These are phyloP conservation scores for Limnephilus auricula DNA, from an alignment of 2,888 invertebrate species.

Conservation along the genomic window DNA sequence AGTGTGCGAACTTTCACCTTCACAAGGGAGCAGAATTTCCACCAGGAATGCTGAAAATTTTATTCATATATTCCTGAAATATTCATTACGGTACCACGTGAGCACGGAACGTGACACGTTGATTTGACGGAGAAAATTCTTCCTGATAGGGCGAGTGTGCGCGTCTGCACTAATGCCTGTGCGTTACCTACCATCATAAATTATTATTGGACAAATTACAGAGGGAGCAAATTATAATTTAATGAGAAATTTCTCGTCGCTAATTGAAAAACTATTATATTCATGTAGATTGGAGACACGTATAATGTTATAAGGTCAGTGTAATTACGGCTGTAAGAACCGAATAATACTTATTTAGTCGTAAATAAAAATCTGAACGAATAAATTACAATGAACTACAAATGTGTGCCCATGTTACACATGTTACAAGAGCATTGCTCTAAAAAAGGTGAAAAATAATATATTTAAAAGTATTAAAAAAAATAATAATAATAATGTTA, in stretches of 20 bases:
- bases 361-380: no score
- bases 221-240: background rate
- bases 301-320: no score
- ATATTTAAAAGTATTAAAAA: no score
- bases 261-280: background rate
- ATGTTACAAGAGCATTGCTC: no score
- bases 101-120: background rate
- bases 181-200: background rate
- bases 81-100: conserved; percentile 42
- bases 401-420: no score
- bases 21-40: background rate
- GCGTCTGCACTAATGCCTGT: background rate
- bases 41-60: conserved; percentile 27
- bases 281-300: no score
- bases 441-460: no score
- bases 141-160: background rate
- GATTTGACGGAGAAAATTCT: background rate
- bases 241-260: background rate
- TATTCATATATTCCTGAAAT: conserved; percentile 54
- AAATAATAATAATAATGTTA: no score
- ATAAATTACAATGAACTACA: no score
- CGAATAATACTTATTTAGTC: no score
- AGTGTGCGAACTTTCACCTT: background rate
- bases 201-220: background rate
- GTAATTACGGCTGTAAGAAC: no score